These are phyloP conservation scores for Proterorhinus semilunaris DNA, from an alignment of 2,113 vertebrate genomes.

Conservation along the genomic window DNA sequence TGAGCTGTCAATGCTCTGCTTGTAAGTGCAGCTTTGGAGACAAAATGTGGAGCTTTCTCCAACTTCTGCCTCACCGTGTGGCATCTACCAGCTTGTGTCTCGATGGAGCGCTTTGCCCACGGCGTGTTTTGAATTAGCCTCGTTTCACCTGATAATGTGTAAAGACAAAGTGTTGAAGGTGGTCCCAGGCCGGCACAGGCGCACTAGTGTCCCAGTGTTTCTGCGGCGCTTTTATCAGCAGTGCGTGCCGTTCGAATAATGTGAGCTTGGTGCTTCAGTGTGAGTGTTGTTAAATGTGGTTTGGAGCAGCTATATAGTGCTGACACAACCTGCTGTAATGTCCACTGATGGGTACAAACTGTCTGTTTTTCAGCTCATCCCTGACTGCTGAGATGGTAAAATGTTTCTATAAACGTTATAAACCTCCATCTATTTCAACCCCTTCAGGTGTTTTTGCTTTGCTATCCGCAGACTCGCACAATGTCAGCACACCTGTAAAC, in stretches of 20 bases:
- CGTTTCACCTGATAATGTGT: slow-evolving; percentile 45
- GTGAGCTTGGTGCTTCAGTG: slow-evolving; percentile 19
- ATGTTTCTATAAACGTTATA: slow-evolving; percentile 17
- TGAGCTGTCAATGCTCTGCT: not conserved
- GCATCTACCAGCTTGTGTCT: slow-evolving; percentile 36
- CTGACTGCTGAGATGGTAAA: slow-evolving; percentile 11
- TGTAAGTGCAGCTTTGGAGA: slow-evolving; percentile 6
- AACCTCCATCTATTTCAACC: slow-evolving; percentile 18
- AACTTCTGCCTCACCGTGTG: slow-evolving; percentile 18
- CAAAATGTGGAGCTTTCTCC: slow-evolving; percentile 13
- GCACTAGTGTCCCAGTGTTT: slow-evolving; percentile 15
- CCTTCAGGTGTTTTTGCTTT: slow-evolving; percentile 13
- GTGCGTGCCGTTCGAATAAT: slow-evolving; percentile 26
- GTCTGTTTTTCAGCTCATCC: slow-evolving; percentile 23
- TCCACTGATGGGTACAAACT: slow-evolving; percentile 19
- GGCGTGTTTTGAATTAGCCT: slow-evolving; percentile 37
- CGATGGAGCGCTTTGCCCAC: slow-evolving; percentile 27
- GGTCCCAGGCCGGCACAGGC: slow-evolving; percentile 26
- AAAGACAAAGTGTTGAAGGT: slow-evolving; percentile 28
- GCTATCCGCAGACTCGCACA: not conserved
- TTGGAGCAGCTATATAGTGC: slow-evolving; percentile 15
- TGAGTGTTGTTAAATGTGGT: slow-evolving; percentile 22
- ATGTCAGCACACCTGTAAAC: not conserved
- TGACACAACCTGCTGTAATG: slow-evolving; percentile 41
- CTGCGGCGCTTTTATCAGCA: not conserved